A percentile compares a stretch with the other conserved stretches of the same genome.
These are phyloP conservation scores for Hydrophis major DNA, from an alignment of 2,797 vertebrate species.

Conservation along the genomic window DNA sequence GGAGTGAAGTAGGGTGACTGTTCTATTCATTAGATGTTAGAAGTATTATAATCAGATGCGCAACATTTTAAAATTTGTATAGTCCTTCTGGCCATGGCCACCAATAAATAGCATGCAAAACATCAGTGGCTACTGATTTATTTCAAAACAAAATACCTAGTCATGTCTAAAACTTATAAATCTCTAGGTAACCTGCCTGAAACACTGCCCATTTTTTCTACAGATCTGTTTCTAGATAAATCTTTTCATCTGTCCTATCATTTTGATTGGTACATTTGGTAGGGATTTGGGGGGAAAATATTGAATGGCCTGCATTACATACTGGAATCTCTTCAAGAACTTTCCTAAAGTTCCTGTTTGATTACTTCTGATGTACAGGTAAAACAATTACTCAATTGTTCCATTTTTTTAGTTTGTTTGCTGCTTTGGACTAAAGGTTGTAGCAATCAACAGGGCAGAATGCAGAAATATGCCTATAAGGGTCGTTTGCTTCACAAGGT, in stretches of 20 bases:
- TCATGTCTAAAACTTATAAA: background rate
- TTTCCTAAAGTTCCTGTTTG: background rate
- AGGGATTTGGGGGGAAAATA: background rate
- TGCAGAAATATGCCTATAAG: too few species aligned
- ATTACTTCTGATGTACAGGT: background rate
- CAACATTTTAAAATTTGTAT: background rate
- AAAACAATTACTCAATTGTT: background rate
- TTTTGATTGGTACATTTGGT: background rate
- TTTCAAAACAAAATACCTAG: background rate
- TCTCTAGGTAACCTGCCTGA: background rate
- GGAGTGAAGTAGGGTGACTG: background rate
- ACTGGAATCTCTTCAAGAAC: background rate
- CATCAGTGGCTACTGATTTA: background rate
- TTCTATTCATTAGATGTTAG: background rate
- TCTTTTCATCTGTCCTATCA: background rate
- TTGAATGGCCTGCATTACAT: background rate
- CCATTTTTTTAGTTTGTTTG: background rate
- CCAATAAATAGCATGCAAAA: background rate
- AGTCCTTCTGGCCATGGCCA: background rate
- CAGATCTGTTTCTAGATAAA: background rate
- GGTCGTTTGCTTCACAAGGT: too few species aligned
- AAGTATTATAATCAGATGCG: background rate
- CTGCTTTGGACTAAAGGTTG: background rate
- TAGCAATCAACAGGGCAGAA: background rate
- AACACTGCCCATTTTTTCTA: background rate